Evolutionary conservation across 2,888 invertebrate genomes (phyloP), one percentile per base, ranked within the genome.

Genomic region (Hirtodrosophila alboralis): DNA sequence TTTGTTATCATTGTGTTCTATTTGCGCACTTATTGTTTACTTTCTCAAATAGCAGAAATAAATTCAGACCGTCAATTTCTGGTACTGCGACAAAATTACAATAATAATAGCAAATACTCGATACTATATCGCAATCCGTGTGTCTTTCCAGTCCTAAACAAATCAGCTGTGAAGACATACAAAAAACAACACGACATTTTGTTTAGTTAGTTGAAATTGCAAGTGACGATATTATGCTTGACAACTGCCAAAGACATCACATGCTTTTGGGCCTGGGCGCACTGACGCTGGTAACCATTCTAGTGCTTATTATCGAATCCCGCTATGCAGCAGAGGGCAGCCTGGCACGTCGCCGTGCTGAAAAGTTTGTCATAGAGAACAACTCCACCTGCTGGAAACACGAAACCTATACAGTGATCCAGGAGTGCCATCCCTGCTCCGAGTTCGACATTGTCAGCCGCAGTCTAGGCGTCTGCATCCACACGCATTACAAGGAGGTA

Each of bases 351-450:
- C 76, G 84, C 14, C 84, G 84, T 2, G 70, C 70, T 1, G 81
- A 87, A 23, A 93, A 93, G 26, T 94, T 94, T 88, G 92, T 94
- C 6, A 92, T 94, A 9, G 95, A 95, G 88, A 95, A 95, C 75
- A 96, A 95, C 88, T 94, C 95, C 0, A 95, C 94, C 7, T 96
- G 96, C 88, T 94, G 94, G 93, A 91, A 93, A 44, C 93, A 93
- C 62, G 96, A 96, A 87, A 92, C 93, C 12, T 96, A 93, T 78
- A 93, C 93, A 65, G 92, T 96, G 6, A 60, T 88, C 10, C 93
- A 93, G 78, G 95, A 95, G 90, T 96, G 96, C 81, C 95, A 96
- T 91, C 95, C 95, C n/a, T 96, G 97, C 90, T 93, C 95, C 92
- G 95, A 94, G 70, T 96, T 96, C 90, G 96, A 96, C 91, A 94